Percentiles rank a stretch among this genome's conserved stretches.
These are phyloP conservation scores for Phrynocephalus vlangalii DNA, from an alignment of 2,797 vertebrate species.

Conservation along the genomic window DNA sequence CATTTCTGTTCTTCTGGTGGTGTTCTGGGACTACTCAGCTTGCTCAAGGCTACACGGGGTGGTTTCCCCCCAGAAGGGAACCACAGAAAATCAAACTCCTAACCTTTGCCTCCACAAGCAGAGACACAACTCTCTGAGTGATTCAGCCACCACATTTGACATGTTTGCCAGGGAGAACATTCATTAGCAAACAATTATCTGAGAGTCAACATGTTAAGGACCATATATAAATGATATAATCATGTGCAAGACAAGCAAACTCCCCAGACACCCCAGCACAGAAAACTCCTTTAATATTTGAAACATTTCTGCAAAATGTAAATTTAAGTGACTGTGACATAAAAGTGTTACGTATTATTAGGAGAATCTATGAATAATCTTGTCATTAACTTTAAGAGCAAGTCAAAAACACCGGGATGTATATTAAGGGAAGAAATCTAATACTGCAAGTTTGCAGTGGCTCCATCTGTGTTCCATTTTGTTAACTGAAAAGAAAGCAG, in stretches of 20 bases:
- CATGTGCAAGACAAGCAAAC: background rate
- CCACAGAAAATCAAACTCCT: too few species aligned
- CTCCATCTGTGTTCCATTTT: too few species aligned
- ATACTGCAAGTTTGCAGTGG: background rate
- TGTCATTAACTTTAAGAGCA: background rate
- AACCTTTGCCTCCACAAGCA: too few species aligned
- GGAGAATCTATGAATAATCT: background rate
- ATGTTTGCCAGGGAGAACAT: background rate
- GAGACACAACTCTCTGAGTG: too few species aligned
- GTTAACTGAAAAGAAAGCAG: background rate
- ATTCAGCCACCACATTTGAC: background rate
- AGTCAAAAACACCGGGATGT: background rate
- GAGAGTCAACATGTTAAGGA: background rate
- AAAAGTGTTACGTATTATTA: background rate
- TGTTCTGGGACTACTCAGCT: too few species aligned
- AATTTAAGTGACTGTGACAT: background rate
- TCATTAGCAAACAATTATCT: background rate
- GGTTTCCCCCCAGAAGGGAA: too few species aligned
- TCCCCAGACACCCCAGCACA: background rate
- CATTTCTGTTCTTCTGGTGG: too few species aligned
- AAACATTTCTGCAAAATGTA: background rate
- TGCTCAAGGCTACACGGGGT: too few species aligned
- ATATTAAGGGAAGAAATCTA: background rate
- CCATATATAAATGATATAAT: background rate
- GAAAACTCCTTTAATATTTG: too few species aligned